phyloP scores from a whole-genome alignment of 2,888 invertebrate species.

The Aricia artaxerxes region DNA sequence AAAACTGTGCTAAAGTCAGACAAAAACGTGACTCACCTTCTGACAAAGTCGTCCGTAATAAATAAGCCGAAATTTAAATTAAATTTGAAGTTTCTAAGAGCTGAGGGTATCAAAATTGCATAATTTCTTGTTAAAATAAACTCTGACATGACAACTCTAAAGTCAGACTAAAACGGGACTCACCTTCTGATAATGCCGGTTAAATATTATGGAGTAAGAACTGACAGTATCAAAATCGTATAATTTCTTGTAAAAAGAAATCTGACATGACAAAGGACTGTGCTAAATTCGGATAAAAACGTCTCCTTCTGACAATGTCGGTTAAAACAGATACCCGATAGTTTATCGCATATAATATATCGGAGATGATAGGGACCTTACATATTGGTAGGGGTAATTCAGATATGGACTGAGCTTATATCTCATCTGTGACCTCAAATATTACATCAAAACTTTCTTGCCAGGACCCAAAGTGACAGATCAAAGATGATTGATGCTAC shows the following conservation, averaged over 20 bases:
- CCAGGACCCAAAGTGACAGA: conserved; percentile 23
- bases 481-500: conserved; percentile 19
- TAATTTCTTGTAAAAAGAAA: neutral
- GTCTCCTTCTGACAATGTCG: neutral
- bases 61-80: neutral
- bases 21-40: too few species aligned
- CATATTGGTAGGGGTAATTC: neutral
- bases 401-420: neutral
- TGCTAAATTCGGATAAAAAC: neutral
- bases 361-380: neutral
- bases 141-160: neutral
- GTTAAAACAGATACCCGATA: neutral
- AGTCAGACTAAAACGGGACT: neutral
- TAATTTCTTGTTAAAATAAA: neutral
- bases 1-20: too few species aligned
- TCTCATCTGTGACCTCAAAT: conserved; percentile 2
- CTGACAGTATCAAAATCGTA: neutral
- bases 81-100: neutral
- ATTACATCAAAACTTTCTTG: conserved; percentile 3
- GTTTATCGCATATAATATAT: neutral
- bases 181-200: neutral
- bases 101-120: neutral
- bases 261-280: too few species aligned
- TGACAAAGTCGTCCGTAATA: neutral
- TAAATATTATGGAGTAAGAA: neutral